A percentile compares a stretch with the other conserved stretches of the same genome.
Evolutionary conservation across 2,113 vertebrate species (phyloP).

Genomic region (Chlamydotis undulata): DNA sequence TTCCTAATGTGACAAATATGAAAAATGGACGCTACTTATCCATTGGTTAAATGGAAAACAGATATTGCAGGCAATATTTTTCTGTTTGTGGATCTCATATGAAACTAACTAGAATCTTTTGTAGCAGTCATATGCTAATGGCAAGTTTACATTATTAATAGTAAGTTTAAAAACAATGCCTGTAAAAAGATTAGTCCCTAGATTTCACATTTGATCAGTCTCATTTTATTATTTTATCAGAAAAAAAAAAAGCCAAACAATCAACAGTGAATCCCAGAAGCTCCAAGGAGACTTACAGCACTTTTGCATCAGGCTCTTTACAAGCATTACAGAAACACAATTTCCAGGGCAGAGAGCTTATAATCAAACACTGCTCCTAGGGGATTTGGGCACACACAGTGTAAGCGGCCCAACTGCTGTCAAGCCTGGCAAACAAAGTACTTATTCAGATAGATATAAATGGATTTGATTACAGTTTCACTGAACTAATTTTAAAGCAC

Average conservation of each 20-base stretch:
- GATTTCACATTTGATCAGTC: not conserved
- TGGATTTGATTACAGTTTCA: not conserved
- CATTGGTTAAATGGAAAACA: not conserved
- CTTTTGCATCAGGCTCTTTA: not conserved
- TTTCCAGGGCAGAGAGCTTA: not conserved
- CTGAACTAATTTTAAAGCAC: constrained; percentile 36
- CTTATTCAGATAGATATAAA: not conserved
- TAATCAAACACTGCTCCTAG: not conserved
- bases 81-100: not conserved
- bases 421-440: not conserved
- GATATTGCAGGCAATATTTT: not conserved
- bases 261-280: not conserved
- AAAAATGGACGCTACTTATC: not conserved
- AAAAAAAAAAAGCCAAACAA: too few relatives aligned
- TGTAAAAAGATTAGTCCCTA: not conserved
- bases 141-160: not conserved
- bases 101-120: not conserved
- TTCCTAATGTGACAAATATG: not conserved
- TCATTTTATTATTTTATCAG: not conserved
- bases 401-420: not conserved
- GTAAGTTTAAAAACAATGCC: not conserved
- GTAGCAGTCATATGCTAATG: not conserved
- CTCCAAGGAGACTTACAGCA: not conserved
- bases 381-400: not conserved
- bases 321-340: not conserved